Conservation (phyloP, 2,113 vertebrate genomes). For the Festucalex cinctus region DNA sequence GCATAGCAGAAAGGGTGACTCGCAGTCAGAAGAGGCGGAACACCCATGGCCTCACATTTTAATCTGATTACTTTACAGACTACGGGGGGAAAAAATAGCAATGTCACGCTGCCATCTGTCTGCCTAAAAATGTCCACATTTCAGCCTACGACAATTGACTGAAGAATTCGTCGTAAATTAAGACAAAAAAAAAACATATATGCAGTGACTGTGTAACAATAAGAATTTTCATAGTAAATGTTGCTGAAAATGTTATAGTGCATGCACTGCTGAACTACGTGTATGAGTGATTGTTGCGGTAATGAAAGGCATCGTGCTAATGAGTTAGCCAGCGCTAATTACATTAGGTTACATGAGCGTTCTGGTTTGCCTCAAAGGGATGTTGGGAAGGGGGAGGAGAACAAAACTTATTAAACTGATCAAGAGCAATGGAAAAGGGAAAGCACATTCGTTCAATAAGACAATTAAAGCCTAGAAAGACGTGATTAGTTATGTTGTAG, state of each 20-base stretch:
- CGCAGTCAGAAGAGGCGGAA: no score
- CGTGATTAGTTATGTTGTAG: neutral
- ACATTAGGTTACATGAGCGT: constrained; percentile 47
- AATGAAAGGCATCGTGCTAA: constrained; percentile 62
- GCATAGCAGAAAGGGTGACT: no score
- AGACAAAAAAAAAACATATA: no score
- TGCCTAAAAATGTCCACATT: no score
- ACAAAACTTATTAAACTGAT: constrained; percentile 19
- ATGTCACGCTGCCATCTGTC: no score
- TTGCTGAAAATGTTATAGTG: neutral
- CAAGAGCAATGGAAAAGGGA: constrained; percentile 1
- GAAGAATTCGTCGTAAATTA: no score
- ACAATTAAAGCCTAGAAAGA: neutral
- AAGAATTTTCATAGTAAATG: neutral
- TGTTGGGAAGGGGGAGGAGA: constrained; percentile 13
- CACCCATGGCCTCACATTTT: no score
- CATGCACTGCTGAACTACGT: constrained; percentile 42
- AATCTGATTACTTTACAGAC: no score
- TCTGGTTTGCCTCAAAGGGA: constrained; percentile 60
- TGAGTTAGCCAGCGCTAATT: constrained; percentile 54
- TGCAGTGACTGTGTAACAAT: neutral
- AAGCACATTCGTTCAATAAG: neutral
- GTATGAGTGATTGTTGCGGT: constrained; percentile 52
- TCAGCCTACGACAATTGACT: no score
- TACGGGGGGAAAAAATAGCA: no score